phyloP scores from a whole-genome alignment of 2,113 vertebrate genomes.

The Reinhardtius hippoglossoides region DNA sequence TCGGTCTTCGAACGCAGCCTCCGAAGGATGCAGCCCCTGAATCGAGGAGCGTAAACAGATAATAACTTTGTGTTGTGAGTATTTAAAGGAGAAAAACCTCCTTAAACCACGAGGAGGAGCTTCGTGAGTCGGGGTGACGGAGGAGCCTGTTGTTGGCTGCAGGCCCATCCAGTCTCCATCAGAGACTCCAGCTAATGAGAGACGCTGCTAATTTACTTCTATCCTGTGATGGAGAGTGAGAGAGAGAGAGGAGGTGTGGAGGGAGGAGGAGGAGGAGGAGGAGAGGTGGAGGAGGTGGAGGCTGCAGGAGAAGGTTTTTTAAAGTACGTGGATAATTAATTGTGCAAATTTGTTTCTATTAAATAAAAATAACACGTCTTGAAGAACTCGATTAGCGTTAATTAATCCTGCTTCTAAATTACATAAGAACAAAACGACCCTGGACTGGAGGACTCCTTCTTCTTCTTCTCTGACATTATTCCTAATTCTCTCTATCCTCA shows the following conservation, averaged over 20 bases:
- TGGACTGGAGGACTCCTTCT: slow-evolving; percentile 89
- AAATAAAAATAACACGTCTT: slow-evolving; percentile 99
- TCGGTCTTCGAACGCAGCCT: too few relatives aligned
- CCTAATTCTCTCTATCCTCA: slow-evolving; percentile 47
- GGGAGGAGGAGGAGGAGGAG: too few relatives aligned
- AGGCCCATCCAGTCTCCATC: slow-evolving; percentile 38
- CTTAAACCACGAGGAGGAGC: too few relatives aligned
- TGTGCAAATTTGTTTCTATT: slow-evolving; percentile 99
- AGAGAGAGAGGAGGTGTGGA: background rate
- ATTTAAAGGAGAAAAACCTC: too few relatives aligned
- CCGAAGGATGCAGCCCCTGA: too few relatives aligned
- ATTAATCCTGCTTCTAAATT: slow-evolving; percentile 99
- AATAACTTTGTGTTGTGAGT: too few relatives aligned
- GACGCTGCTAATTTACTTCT: slow-evolving; percentile 57
- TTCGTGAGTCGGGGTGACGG: too few relatives aligned
- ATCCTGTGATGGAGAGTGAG: slow-evolving; percentile 31
- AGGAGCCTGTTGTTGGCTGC: slow-evolving; percentile 6
- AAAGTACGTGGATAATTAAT: slow-evolving; percentile 99
- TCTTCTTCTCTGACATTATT: slow-evolving; percentile 20
- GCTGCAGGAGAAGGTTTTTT: slow-evolving; percentile 87
- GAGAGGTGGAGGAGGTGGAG: background rate
- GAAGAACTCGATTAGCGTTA: slow-evolving; percentile 99
- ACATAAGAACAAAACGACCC: slow-evolving; percentile 95
- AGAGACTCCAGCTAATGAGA: slow-evolving; percentile 47
- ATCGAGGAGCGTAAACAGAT: too few relatives aligned